Evolutionary conservation across 2,113 vertebrate species (phyloP).

Genomic region (Erinaceus europaeus): DNA sequence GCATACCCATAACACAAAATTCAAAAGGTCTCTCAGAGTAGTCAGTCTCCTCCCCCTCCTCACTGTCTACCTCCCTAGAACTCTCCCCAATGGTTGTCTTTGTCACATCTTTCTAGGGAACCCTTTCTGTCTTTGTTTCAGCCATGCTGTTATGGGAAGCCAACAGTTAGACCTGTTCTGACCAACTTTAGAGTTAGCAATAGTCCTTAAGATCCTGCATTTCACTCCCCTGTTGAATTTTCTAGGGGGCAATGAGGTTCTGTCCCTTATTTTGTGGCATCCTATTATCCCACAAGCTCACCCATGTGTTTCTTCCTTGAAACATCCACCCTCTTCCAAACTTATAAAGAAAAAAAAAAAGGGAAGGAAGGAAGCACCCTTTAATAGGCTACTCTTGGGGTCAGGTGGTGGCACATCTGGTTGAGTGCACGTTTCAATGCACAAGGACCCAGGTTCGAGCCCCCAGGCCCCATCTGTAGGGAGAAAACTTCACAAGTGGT

Average conservation of each 20-base stretch:
- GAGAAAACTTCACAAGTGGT: too few species aligned
- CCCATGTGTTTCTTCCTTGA: background rate
- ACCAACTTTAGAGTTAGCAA: background rate
- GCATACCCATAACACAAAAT: background rate
- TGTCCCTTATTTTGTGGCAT: background rate
- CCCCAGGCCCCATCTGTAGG: too few species aligned
- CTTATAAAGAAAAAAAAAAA: background rate
- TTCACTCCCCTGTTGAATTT: background rate
- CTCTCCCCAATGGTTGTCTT: background rate
- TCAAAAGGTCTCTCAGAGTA: background rate
- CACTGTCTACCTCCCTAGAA: fast-evolving
- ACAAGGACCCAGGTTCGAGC: too few species aligned
- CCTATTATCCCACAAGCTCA: background rate
- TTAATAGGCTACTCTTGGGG: background rate
- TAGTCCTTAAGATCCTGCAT: background rate
- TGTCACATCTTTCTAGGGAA: background rate
- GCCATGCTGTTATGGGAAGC: too few species aligned
- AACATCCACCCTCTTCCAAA: background rate
- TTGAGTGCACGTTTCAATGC: too few species aligned
- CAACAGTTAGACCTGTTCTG: background rate
- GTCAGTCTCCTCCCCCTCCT: too few species aligned
- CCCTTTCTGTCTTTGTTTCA: too few species aligned
- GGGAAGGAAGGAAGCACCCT: background rate
- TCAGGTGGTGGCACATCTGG: too few species aligned
- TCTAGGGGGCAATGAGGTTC: background rate